Percentiles rank a stretch among this genome's conserved stretches.
Evolutionary conservation across 2,797 vertebrate species (phyloP).

Genomic region (Leptoclinus maculatus): DNA sequence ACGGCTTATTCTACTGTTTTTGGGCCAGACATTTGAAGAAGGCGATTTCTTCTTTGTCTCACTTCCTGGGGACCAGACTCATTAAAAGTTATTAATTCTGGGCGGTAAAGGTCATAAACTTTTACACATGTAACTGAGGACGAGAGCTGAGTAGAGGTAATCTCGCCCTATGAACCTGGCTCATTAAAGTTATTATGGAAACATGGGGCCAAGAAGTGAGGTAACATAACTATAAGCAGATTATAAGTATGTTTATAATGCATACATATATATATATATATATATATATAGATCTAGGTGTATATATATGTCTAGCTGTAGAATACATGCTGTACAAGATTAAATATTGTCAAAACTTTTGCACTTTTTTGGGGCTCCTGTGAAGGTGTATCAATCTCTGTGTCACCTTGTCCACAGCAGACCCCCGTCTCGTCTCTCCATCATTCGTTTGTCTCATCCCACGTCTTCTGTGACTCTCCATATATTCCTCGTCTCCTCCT

Average conservation of each 20-base stretch:
- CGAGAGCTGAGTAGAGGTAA: constrained; percentile 31
- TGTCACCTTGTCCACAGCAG: too few relatives aligned
- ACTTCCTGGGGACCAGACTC: constrained; percentile 16
- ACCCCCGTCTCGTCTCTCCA: neutral
- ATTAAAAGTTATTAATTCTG: constrained; percentile 46
- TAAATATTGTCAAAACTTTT: neutral
- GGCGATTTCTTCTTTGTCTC: neutral
- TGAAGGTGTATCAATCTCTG: too few relatives aligned
- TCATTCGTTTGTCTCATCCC: neutral
- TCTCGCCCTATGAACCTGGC: constrained; percentile 10
- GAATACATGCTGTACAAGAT: neutral
- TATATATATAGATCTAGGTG: too few relatives aligned
- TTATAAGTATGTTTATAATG: too few relatives aligned
- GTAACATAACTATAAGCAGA: neutral
- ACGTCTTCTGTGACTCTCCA: neutral
- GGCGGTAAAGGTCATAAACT: constrained; percentile 13
- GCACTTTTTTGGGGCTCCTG: too few relatives aligned
- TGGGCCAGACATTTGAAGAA: neutral
- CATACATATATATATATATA: too few relatives aligned
- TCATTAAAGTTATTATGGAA: constrained; percentile 49
- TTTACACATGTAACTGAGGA: constrained; percentile 12
- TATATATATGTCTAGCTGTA: too few relatives aligned
- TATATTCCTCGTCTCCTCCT: neutral
- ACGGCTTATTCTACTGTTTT: constrained; percentile 23
- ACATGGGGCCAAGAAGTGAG: neutral